Evolutionary conservation across 2,113 vertebrate species (phyloP).

Genomic region (Etheostoma cragini): DNA sequence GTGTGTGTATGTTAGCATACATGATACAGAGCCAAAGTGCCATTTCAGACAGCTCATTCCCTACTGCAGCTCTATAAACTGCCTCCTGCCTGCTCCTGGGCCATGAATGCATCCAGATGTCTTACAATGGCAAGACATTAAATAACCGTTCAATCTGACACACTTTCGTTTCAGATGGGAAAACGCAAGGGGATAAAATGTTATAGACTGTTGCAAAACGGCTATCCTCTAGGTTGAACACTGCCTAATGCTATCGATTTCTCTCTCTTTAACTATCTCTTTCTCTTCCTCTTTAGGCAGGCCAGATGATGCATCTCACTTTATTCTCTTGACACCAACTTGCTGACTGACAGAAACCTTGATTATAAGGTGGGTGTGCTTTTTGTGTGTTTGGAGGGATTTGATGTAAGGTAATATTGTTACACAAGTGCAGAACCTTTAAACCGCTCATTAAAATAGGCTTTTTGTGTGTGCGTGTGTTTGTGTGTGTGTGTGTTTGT

Average conservation of each 20-base stretch:
- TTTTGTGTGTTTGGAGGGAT: conserved; percentile 28
- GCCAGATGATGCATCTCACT: conserved; percentile 51
- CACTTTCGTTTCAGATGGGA: conserved; percentile 72
- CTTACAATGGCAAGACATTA: conserved; percentile 82
- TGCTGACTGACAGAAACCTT: conserved; percentile 58
- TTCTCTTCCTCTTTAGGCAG: conserved; percentile 49
- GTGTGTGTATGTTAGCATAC: conserved; percentile 21
- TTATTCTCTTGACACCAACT: conserved; percentile 57
- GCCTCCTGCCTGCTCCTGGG: conserved; percentile 79
- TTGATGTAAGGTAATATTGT: conserved; percentile 23
- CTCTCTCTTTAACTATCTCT: conserved; percentile 49
- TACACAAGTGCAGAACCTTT: conserved; percentile 20
- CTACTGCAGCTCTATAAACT: conserved; percentile 74
- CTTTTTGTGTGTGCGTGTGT: neutral
- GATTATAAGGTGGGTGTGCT: conserved; percentile 38
- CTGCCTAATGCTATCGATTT: conserved; percentile 39
- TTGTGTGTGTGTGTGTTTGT: neutral
- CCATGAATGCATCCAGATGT: conserved; percentile 82
- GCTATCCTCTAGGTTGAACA: conserved; percentile 70
- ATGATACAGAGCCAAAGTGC: conserved; percentile 61
- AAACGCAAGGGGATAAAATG: conserved; percentile 78
- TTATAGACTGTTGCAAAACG: conserved; percentile 75
- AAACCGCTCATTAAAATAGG: neutral
- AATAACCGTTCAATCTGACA: conserved; percentile 82
- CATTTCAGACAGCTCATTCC: conserved; percentile 66